A percentile compares a stretch with the other conserved stretches of the same genome.
These are phyloP conservation scores for Campaea margaritaria DNA, from an alignment of 2,888 invertebrate genomes.

Conservation along the genomic window DNA sequence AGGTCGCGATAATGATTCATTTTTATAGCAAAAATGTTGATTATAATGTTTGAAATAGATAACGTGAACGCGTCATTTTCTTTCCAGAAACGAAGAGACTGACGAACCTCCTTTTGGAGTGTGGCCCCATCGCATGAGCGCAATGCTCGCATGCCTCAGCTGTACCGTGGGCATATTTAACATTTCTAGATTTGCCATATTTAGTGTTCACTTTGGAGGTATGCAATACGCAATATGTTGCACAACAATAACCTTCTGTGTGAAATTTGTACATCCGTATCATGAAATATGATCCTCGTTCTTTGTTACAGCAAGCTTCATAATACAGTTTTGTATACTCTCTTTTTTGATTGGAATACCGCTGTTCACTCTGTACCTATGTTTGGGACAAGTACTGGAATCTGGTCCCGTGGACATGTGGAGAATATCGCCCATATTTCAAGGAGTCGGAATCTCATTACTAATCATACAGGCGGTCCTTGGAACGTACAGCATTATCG, in stretches of 20 bases:
- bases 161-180: conserved; percentile 96
- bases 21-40: conserved; percentile 19
- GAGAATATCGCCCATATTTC: conserved; percentile 96
- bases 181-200: conserved; percentile 93
- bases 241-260: conserved; percentile 37
- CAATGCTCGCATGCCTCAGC: conserved; percentile 92
- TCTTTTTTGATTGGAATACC: conserved; percentile 94
- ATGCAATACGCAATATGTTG: conserved; percentile 26
- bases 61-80: conserved; percentile 5
- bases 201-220: conserved; percentile 95
- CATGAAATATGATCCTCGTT: conserved; percentile 29
- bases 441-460: conserved; percentile 94
- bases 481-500: conserved; percentile 94
- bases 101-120: conserved; percentile 77
- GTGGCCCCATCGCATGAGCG: conserved; percentile 87
- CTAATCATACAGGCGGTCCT: conserved; percentile 91
- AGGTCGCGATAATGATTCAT: conserved; percentile 54
- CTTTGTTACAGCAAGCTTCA: conserved; percentile 89
- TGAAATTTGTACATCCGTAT: conserved; percentile 25
- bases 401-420: conserved; percentile 97
- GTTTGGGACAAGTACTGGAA: conserved; percentile 93
- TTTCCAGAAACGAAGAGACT: conserved; percentile 74
- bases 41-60: conserved; percentile 9
- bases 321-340: conserved; percentile 94
- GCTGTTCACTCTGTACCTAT: conserved; percentile 92